Conservation (phyloP, 2,113 vertebrate genomes). For the Dermatemys mawii region DNA sequence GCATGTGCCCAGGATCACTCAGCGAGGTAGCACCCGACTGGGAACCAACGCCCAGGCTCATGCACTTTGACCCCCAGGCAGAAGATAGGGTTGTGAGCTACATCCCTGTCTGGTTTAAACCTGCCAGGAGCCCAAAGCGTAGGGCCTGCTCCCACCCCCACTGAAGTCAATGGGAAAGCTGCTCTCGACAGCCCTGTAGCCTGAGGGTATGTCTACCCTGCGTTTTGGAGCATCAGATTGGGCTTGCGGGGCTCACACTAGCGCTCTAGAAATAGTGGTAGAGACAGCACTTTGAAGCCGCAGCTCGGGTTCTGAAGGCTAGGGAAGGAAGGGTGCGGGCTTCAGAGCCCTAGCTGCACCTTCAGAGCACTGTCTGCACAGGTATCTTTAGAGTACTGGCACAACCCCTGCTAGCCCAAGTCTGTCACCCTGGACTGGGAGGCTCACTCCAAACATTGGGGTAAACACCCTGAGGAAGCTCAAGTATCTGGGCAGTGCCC, state of each 20-base stretch:
- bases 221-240: no score
- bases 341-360: background rate
- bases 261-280: no score
- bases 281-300: background rate
- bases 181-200: background rate
- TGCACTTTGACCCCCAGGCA: accelerated
- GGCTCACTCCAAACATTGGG: background rate
- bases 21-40: background rate
- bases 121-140: background rate
- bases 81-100: background rate
- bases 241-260: no score
- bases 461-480: no score
- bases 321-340: no score
- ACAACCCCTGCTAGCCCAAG: background rate
- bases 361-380: background rate
- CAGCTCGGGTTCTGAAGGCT: background rate
- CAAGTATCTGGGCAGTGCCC: background rate
- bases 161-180: background rate
- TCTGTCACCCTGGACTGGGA: background rate
- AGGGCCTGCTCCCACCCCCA: accelerated
- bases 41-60: background rate
- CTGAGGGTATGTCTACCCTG: no score
- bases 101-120: background rate
- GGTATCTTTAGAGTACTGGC: background rate
- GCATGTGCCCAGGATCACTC: background rate